Percentiles rank a stretch among this genome's conserved stretches.
phyloP scores from a whole-genome alignment of 1,140 invertebrate genomes.

The Probaryconus sp. region DNA sequence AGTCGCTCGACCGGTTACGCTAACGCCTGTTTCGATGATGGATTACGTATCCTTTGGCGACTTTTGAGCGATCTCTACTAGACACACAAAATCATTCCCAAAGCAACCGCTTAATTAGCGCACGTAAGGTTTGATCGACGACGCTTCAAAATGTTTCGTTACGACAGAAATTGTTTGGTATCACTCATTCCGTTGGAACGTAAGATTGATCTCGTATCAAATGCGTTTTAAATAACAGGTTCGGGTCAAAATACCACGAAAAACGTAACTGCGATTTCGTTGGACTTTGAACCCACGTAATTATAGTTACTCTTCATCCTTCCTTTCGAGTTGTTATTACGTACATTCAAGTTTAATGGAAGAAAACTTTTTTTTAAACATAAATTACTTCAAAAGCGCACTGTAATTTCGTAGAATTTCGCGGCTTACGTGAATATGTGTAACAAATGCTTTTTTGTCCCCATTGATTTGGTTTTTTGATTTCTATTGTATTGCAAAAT shows the following conservation, averaged over 20 bases:
- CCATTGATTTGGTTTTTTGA: too few relatives aligned
- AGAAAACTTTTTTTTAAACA: slow-evolving; percentile 36
- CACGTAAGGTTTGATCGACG: slow-evolving; percentile 45
- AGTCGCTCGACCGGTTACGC: slow-evolving; percentile 62
- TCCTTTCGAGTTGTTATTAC: slow-evolving; percentile 37
- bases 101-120: slow-evolving; percentile 58
- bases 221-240: slow-evolving; percentile 52
- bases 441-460: too few relatives aligned
- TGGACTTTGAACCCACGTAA: slow-evolving; percentile 50
- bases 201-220: slow-evolving; percentile 46
- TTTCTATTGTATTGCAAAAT: too few relatives aligned
- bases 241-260: slow-evolving; percentile 33
- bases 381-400: slow-evolving; percentile 20
- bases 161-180: slow-evolving; percentile 41
- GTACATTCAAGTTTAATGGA: slow-evolving; percentile 35
- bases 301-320: slow-evolving; percentile 33
- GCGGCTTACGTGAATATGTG: too few relatives aligned
- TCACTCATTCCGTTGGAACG: slow-evolving; percentile 20
- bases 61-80: slow-evolving; percentile 65
- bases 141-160: slow-evolving; percentile 42
- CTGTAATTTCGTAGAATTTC: too few relatives aligned
- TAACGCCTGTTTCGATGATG: slow-evolving; percentile 71
- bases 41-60: slow-evolving; percentile 68
- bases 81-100: slow-evolving; percentile 42
- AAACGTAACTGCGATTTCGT: slow-evolving; percentile 41